Conservation (phyloP, 2,888 invertebrate species). For the Eristalis pertinax region DNA sequence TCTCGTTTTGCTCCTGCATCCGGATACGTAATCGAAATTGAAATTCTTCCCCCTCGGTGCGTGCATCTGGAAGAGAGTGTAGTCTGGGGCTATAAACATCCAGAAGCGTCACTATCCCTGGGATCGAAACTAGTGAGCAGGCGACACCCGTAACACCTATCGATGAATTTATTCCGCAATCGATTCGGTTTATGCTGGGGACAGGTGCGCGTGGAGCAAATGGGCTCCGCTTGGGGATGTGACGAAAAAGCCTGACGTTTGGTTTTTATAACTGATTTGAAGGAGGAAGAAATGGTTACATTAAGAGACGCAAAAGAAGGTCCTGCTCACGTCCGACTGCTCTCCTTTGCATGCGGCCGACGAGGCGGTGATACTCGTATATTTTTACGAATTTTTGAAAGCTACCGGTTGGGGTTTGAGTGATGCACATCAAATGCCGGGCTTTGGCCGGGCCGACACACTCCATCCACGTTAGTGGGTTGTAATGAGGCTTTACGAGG, state of each 20-base stretch:
- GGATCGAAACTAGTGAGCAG: too few species aligned
- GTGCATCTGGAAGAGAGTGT: too few species aligned
- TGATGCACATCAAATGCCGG: neutral
- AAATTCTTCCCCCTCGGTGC: constrained; percentile 23
- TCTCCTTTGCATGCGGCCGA: neutral
- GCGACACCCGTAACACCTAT: neutral
- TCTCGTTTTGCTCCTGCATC: constrained; percentile 15
- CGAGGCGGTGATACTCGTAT: neutral
- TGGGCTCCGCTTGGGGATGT: neutral
- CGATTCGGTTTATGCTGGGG: neutral
- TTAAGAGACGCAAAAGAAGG: neutral
- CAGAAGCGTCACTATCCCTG: neutral
- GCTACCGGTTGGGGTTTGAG: neutral
- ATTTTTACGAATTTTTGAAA: neutral
- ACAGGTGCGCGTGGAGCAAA: neutral
- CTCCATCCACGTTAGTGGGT: neutral
- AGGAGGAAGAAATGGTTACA: neutral
- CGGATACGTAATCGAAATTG: constrained; percentile 46
- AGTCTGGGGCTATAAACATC: neutral
- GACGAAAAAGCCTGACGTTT: neutral
- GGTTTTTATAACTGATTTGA: neutral
- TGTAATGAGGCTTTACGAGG: neutral
- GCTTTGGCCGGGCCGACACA: neutral
- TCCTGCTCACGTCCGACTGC: neutral
- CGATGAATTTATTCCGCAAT: neutral